Evolutionary conservation across 2,888 invertebrate species (phyloP), one percentile per base, ranked within the genome.

Genomic region (Polyploca ridens): DNA sequence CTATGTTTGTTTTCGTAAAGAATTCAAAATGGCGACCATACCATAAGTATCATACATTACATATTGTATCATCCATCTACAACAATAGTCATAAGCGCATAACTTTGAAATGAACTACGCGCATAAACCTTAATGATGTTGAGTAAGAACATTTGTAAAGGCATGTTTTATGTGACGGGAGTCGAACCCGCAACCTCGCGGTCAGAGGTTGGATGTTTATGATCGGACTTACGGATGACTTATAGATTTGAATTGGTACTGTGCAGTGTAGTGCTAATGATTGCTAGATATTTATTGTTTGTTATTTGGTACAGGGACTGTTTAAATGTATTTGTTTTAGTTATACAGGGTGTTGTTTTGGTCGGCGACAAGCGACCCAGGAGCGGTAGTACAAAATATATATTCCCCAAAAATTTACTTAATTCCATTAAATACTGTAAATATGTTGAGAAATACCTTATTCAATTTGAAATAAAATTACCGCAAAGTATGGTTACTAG

Each of bases 201-300:
- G 82, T 81, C 79, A 81, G 64, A 83, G 84, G 81, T 81, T 75
- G 67, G 67, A 70, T 74, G 75, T 83, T 85, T 83, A 83, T 75
- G 81, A 81, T 75, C 72, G 79, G 74, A 75, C 72, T 69, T 69
- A 70, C 64, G 59, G 66, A 75, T 79, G 78, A 79, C 69, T 70
- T 78, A 81, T 54, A 54, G 19, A 19, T 54, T 54, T 54, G 54
- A 54, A 8, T 19, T 54, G 54, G 69, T 62, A 46, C 58, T 49
- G 41, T 62, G 63, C 38, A 44, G 19, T 44, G 19, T 11, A 13
- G 14, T 54, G 54, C 66, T 77, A 76, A 79, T 74, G 72, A 73
- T 66, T 67, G 63, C 75, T 74, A 73, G 72, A 69, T 73, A 78
- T 79, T 77, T 77, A 81, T 79, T 71, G 16, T n/a, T 3, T 54